Base-by-base conservation (phyloP, 2,888 invertebrate species). In the Leucophora obtusa region DNA sequence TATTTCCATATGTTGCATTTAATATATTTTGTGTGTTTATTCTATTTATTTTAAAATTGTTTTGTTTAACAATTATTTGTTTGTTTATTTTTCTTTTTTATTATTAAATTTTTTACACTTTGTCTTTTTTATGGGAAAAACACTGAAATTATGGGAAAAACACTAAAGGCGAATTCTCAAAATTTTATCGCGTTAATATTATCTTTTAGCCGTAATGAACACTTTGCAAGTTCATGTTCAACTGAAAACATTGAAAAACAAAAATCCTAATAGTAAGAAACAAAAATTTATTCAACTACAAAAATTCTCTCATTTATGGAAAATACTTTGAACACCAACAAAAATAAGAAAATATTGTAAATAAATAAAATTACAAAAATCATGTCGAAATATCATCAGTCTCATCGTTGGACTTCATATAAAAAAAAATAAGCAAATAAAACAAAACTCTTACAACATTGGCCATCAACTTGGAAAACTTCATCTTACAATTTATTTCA, bases 171-270 rank as follows among this genome's bases (percentile, higher is more conserved):
- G 1, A 28, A 6, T 38, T 38, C 11, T 38, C 17, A 2, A 6
- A 54, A n/a, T 33, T 62, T 54, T 17, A 2, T 18, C 56, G 66
- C 71, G 38, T 15, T 47, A 14, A 38, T 18, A 3, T 60, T 10
- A 18, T 21, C 2, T 17, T 35, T 43, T 21, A 59, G 11, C 47
- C 53, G 81, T 70, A 60, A 62, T 65, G 50, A 33, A 66, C 60
- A 65, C 38, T 77, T 81, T 38, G 77, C 69, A 77, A 76, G 80
- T 76, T 76, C 72, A 73, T 28, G 65, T 69, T 77, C 56, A 77
- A 81, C 77, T 81, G 70, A 81, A 69, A 53, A 58, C 33, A 15
- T 54, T 60, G 18, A 38, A 51, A n/a, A 35, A 66, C 28, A 71
- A 60, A 54, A 38, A 71, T 51, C 58, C 59, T 28, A 47, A 54